Evolutionary conservation across 2,113 vertebrate species (phyloP).

Genomic region (Corythoichthys intestinalis): DNA sequence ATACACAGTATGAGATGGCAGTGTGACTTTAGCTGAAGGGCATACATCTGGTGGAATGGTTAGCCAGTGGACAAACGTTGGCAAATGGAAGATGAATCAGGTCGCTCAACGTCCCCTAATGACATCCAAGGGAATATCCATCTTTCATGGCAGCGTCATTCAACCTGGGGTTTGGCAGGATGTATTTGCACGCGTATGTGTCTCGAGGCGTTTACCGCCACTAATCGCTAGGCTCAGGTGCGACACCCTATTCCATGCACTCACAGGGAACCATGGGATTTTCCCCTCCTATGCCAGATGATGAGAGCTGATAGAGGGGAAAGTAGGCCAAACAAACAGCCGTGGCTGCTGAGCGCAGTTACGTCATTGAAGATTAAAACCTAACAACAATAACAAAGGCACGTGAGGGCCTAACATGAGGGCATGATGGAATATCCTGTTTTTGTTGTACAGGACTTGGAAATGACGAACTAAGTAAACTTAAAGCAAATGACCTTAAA

Average conservation of each 20-base stretch:
- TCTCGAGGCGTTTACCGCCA: slow-evolving; percentile 31
- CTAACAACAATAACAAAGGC: slow-evolving; percentile 24
- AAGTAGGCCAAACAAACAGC: slow-evolving; percentile 67
- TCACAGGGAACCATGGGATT: slow-evolving; percentile 51
- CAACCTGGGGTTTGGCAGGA: slow-evolving; percentile 44
- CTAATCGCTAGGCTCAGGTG: slow-evolving; percentile 64
- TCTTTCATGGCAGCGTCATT: slow-evolving; percentile 61
- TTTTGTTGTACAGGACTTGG: slow-evolving; percentile 44
- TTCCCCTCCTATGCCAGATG: slow-evolving; percentile 55
- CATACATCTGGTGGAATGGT: slow-evolving; percentile 65
- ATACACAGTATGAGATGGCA: slow-evolving; percentile 48
- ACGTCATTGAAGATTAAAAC: slow-evolving; percentile 40
- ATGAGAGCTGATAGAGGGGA: slow-evolving; percentile 58
- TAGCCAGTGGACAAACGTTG: slow-evolving; percentile 49
- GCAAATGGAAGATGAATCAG: slow-evolving; percentile 61
- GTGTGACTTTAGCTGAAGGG: slow-evolving; percentile 47
- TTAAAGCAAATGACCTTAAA: slow-evolving; percentile 15
- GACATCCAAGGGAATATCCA: slow-evolving; percentile 59
- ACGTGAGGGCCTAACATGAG: slow-evolving; percentile 27
- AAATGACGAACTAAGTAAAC: slow-evolving; percentile 19
- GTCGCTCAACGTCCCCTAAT: slow-evolving; percentile 55
- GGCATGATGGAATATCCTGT: slow-evolving; percentile 55
- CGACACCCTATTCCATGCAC: slow-evolving; percentile 32
- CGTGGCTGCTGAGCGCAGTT: slow-evolving; percentile 45
- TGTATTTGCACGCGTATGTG: slow-evolving; percentile 11